Conservation (phyloP, 2,888 invertebrate genomes). For the Scrobipalpa costella region DNA sequence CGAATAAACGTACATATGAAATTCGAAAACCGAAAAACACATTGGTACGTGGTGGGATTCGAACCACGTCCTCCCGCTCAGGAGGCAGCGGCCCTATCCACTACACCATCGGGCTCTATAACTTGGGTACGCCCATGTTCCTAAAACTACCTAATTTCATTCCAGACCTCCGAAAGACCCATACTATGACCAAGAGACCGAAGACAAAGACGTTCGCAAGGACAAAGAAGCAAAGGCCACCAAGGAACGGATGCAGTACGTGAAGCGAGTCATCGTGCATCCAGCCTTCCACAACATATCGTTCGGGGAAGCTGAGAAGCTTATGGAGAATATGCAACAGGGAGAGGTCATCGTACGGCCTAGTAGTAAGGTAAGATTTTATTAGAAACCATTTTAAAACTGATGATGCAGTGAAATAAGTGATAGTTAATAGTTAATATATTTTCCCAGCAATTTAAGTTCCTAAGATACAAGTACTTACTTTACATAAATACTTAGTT, state of each 20-base stretch:
- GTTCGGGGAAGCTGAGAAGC: constrained; percentile 93
- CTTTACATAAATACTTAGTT: no score
- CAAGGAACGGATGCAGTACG: constrained; percentile 91
- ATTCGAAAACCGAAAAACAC: no score
- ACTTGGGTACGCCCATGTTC: not conserved
- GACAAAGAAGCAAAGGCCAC: constrained; percentile 92
- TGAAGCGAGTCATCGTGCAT: constrained; percentile 98
- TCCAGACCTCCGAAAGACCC: constrained; percentile 90
- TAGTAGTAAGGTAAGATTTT: constrained; percentile 78
- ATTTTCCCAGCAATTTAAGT: no score
- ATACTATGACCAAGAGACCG: constrained; percentile 93
- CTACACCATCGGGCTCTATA: no score
- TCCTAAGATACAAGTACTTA: no score
- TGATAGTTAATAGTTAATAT: no score
- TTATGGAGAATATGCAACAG: constrained; percentile 95
- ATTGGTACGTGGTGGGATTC: no score
- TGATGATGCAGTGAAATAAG: no score
- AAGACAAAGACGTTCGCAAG: constrained; percentile 88
- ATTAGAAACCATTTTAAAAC: no score
- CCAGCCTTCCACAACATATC: constrained; percentile 98
- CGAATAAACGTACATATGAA: no score
- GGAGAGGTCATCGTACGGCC: constrained; percentile 98
- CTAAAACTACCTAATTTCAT: not conserved
- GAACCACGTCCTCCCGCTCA: no score
- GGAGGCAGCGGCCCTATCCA: no score